phyloP scores from a whole-genome alignment of 1,140 invertebrate species.

The Papilio machaon region DNA sequence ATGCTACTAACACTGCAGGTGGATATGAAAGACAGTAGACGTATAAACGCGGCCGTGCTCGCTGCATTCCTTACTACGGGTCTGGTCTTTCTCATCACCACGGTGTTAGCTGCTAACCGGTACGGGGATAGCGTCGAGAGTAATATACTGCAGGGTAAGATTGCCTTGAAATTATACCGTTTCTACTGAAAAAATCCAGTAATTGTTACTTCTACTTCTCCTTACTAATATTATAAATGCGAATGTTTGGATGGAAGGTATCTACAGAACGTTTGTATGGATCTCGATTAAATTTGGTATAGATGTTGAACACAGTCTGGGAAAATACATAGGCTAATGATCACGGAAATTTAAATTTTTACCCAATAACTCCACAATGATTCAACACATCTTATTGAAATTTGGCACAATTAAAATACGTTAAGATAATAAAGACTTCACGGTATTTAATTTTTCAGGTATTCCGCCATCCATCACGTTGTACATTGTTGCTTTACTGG shows the following conservation, averaged over 20 bases:
- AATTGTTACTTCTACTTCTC: no score
- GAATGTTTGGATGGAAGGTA: no score
- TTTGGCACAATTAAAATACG: no score
- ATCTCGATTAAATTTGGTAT: no score
- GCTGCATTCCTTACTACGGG: slow-evolving; percentile 85
- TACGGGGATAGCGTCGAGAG: slow-evolving; percentile 83
- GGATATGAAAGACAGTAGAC: slow-evolving; percentile 87
- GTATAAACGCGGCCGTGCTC: slow-evolving; percentile 85
- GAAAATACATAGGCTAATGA: no score
- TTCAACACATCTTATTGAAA: no score
- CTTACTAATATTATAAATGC: no score
- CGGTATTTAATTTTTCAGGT: slow-evolving; percentile 81
- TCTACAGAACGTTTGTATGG: no score
- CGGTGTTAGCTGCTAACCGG: slow-evolving; percentile 83
- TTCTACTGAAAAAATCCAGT: not conserved
- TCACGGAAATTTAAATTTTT: no score
- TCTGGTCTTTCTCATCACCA: slow-evolving; percentile 84
- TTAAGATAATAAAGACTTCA: not conserved
- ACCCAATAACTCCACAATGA: no score
- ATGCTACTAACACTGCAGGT: slow-evolving; percentile 90
- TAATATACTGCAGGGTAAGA: slow-evolving; percentile 81
- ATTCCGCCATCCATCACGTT: slow-evolving; percentile 84
- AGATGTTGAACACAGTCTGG: no score
- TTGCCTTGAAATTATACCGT: slow-evolving; percentile 10
- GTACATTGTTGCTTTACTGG: slow-evolving; percentile 85